A percentile compares a stretch with the other conserved stretches of the same genome.
phyloP scores from a whole-genome alignment of 1,140 invertebrate species.

The Hyphantria cunea region DNA sequence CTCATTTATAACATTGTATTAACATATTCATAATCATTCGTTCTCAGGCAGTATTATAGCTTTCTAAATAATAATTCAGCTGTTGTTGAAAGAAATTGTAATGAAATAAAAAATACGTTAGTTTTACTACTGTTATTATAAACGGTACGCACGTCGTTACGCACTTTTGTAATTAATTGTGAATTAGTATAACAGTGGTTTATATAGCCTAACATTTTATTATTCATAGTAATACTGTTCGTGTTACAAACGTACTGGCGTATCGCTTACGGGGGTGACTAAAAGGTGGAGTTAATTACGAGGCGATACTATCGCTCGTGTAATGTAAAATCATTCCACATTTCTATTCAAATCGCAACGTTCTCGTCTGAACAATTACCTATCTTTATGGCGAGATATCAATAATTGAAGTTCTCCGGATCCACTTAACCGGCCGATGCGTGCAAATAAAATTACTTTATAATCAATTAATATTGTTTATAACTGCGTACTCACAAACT shows the following conservation, averaged over 20 bases:
- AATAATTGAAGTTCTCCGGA: conserved; percentile 18
- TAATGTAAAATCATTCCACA: conserved; percentile 72
- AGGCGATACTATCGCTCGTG: conserved; percentile 63
- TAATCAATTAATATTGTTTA: conserved; percentile 29
- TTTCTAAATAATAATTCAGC: background rate
- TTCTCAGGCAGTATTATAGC: background rate
- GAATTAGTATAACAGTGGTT: conserved; percentile 30
- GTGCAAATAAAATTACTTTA: conserved; percentile 31
- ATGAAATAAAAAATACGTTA: conserved; percentile 5
- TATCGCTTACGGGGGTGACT: conserved; percentile 61
- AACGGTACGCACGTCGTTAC: conserved; percentile 16
- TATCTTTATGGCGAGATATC: conserved; percentile 51
- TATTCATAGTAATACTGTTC: conserved; percentile 42
- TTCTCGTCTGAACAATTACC: conserved; percentile 54
- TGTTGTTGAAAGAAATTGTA: conserved; percentile 11
- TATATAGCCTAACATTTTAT: conserved; percentile 32
- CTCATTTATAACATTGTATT: conserved; percentile 4
- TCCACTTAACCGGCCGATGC: conserved; percentile 11
- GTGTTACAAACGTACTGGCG: conserved; percentile 40
- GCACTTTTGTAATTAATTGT: conserved; percentile 29
- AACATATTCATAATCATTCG: background rate
- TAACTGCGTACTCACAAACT: conserved; percentile 10
- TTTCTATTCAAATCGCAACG: conserved; percentile 71
- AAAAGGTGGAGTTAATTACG: conserved; percentile 69
- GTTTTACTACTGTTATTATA: conserved; percentile 13